These are phyloP conservation scores for Alethe diademata DNA, from an alignment of 2,113 vertebrate genomes.

Conservation along the genomic window DNA sequence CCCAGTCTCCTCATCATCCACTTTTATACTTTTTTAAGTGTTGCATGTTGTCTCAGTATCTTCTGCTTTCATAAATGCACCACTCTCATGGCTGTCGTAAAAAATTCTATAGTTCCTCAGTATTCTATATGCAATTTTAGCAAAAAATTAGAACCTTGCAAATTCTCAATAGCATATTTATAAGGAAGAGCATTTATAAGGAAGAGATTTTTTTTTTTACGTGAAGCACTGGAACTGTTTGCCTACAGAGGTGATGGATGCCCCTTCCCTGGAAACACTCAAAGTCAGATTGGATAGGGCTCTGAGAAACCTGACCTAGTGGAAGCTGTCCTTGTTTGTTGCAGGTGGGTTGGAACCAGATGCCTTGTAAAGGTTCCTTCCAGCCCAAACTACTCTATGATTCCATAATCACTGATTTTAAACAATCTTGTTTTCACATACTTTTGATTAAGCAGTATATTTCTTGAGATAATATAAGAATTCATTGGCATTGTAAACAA, in stretches of 20 bases:
- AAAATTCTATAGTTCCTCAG: background rate
- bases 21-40: background rate
- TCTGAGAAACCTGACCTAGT: background rate
- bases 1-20: background rate
- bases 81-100: background rate
- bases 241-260: background rate
- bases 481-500: background rate
- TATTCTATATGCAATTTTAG: background rate
- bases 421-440: background rate
- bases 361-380: background rate
- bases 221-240: background rate
- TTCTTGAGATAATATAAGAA: background rate
- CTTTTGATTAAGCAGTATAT: background rate
- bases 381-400: background rate
- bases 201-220: background rate
- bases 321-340: background rate
- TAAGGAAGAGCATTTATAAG: background rate
- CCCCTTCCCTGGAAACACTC: background rate
- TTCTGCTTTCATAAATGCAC: background rate
- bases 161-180: background rate
- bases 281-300: background rate
- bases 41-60: background rate
- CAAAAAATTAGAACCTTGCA: background rate
- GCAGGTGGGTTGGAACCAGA: background rate
- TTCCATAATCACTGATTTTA: background rate